Evolutionary conservation across 2,888 invertebrate species (phyloP).

Genomic region (Malacosoma neustria): DNA sequence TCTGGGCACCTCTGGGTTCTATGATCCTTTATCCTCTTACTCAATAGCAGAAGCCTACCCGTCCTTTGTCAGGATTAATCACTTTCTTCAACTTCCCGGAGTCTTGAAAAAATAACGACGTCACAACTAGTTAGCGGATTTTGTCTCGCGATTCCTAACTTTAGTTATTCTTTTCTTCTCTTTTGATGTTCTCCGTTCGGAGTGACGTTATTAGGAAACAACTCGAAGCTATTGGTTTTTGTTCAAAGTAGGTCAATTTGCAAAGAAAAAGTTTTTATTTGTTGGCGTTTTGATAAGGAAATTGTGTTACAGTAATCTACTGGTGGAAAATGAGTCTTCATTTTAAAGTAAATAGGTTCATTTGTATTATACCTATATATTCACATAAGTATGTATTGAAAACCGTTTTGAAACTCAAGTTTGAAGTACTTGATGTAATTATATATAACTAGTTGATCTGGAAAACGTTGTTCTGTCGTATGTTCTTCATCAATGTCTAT

Average conservation of each 20-base stretch:
- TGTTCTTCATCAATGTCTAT: no score
- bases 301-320: no score
- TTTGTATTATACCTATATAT: no score
- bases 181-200: background rate
- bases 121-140: constrained; percentile 7
- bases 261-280: background rate
- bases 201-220: background rate
- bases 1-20: no score
- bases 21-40: background rate
- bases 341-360: no score
- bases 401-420: no score
- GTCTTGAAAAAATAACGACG: constrained; percentile 2
- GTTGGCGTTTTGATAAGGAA: background rate
- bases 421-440: no score
- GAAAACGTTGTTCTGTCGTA: no score
- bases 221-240: background rate
- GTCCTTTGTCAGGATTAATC: background rate
- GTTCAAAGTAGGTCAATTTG: background rate
- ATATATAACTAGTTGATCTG: no score
- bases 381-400: no score
- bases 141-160: constrained; percentile 1
- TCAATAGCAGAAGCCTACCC: constrained; percentile 2
- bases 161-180: background rate
- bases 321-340: no score
- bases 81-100: background rate